These are phyloP conservation scores for Sclerurus mexicanus DNA, from an alignment of 2,113 vertebrate genomes.

Conservation along the genomic window DNA sequence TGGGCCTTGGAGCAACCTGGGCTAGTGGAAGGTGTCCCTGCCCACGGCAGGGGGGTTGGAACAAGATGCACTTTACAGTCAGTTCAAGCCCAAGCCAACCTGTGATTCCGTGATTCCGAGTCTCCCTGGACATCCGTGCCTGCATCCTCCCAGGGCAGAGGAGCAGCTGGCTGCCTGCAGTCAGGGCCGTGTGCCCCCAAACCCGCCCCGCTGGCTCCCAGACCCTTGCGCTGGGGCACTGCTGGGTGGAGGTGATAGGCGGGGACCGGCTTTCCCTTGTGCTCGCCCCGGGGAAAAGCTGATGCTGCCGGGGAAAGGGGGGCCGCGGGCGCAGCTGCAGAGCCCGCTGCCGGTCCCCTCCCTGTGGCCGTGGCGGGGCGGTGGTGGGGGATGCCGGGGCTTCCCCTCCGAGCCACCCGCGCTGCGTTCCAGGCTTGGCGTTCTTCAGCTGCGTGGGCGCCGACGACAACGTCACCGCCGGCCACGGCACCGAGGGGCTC, in stretches of 20 bases:
- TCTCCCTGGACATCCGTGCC: neutral
- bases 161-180: neutral
- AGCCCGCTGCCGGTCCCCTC: neutral
- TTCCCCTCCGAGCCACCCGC: neutral
- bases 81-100: neutral
- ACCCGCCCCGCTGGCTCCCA: fast-evolving
- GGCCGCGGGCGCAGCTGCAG: neutral
- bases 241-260: neutral
- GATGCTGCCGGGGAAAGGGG: neutral
- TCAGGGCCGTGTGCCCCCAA: neutral
- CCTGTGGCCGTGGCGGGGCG: fast-evolving
- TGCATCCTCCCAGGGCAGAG: neutral
- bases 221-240: neutral
- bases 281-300: neutral
- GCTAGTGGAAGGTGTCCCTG: neutral
- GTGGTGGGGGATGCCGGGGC: neutral
- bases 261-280: neutral
- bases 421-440: neutral
- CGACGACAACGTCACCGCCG: neutral
- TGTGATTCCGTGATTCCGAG: neutral
- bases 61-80: neutral
- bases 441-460: neutral
- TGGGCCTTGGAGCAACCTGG: neutral
- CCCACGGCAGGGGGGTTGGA: neutral
- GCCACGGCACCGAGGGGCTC: neutral